Evolutionary conservation across 2,888 invertebrate genomes (phyloP).

Genomic region (Apodemia hepburni): DNA sequence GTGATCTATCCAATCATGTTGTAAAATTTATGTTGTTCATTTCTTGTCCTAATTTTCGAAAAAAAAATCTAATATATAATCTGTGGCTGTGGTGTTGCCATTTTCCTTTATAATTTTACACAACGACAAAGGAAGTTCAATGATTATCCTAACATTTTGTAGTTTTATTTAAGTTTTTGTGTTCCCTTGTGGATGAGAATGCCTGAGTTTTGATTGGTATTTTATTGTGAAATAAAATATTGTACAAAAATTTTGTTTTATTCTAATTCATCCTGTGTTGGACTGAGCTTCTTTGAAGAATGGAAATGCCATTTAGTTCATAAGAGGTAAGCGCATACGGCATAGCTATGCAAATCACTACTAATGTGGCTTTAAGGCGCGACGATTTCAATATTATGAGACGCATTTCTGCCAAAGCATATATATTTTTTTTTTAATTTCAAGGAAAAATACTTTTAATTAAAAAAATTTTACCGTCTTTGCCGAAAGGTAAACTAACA

Average conservation of each 20-base stretch:
- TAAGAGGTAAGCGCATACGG: no score
- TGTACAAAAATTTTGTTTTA: constrained; percentile 49
- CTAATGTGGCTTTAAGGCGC: no score
- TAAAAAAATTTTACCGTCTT: no score
- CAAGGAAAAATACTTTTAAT: no score
- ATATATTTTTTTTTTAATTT: no score
- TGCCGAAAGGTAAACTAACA: no score
- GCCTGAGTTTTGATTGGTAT: constrained; percentile 74
- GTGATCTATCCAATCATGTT: constrained; percentile 11
- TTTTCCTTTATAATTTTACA: constrained; percentile 8
- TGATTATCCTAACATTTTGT: constrained; percentile 49
- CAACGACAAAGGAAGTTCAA: constrained; percentile 11
- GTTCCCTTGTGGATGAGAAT: constrained; percentile 54
- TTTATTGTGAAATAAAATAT: constrained; percentile 73
- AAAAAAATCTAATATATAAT: not conserved
- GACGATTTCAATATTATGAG: no score
- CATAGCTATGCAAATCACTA: no score
- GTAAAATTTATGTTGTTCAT: constrained; percentile 7
- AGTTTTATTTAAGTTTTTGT: constrained; percentile 62
- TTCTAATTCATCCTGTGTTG: constrained; percentile 23
- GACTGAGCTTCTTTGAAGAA: no score
- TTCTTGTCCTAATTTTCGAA: not conserved
- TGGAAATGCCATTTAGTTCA: no score
- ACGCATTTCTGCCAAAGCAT: no score
- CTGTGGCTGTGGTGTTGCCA: not conserved